Conservation (phyloP, 2,888 invertebrate genomes). For the Gymnocheta viridis region DNA sequence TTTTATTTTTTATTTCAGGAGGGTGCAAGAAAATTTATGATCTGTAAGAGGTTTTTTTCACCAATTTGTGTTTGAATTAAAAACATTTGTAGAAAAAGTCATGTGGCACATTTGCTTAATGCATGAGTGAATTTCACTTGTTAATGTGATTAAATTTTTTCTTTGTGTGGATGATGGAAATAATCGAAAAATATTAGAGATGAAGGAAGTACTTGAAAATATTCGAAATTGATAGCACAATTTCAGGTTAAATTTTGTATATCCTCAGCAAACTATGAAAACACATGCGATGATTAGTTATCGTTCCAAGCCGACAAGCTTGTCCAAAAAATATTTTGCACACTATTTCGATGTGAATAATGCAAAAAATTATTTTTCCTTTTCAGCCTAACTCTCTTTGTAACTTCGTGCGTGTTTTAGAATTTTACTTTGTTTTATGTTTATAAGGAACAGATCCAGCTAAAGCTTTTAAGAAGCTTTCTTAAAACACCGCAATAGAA, state of each 20-base stretch:
- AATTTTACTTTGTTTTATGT: no score
- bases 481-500: no score
- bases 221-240: background rate
- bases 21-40: constrained; percentile 61
- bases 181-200: background rate
- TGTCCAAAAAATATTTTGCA: no score
- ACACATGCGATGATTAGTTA: background rate
- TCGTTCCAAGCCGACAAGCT: no score
- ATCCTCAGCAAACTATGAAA: background rate
- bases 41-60: constrained; percentile 44
- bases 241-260: background rate
- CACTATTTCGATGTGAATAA: no score
- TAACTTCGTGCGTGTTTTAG: no score
- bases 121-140: constrained; percentile 58
- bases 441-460: no score
- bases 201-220: background rate
- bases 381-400: no score
- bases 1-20: constrained; percentile 2
- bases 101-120: constrained; percentile 54
- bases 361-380: no score
- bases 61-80: constrained; percentile 17
- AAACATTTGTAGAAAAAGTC: constrained; percentile 25
- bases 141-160: constrained; percentile 61
- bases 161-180: background rate
- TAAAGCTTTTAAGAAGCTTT: no score